These are phyloP conservation scores for Thinocorus orbignyianus DNA, from an alignment of 2,113 vertebrate species.

Conservation along the genomic window DNA sequence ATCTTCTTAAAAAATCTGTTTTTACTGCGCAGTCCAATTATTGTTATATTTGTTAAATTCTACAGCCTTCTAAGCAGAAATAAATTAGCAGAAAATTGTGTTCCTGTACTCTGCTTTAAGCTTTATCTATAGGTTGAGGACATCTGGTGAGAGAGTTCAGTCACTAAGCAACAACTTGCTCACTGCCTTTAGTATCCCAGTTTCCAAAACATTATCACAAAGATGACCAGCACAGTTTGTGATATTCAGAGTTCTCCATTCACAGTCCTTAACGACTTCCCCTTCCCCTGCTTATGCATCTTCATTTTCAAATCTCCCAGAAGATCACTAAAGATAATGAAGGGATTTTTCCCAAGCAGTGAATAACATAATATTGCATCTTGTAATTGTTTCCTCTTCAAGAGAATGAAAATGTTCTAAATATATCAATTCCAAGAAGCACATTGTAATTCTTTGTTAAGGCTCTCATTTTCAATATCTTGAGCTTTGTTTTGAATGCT, in stretches of 20 bases:
- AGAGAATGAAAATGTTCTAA: background rate
- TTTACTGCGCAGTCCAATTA: slow-evolving; percentile 17
- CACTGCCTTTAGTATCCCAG: background rate
- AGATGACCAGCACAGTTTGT: background rate
- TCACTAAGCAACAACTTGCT: background rate
- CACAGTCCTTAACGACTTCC: background rate
- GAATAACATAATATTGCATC: background rate
- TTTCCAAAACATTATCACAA: background rate
- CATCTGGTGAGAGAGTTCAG: background rate
- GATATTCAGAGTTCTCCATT: background rate
- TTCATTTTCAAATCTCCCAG: background rate
- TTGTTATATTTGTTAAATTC: background rate
- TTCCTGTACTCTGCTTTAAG: background rate
- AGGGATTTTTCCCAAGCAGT: background rate
- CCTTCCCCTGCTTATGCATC: background rate
- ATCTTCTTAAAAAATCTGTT: background rate
- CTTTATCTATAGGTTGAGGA: background rate
- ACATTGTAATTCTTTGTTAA: background rate
- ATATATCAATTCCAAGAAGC: background rate
- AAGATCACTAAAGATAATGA: background rate
- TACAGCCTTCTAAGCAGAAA: background rate
- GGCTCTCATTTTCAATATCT: background rate
- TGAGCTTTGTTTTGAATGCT: background rate
- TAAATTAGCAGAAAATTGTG: background rate
- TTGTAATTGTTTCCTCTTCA: background rate